Percentiles rank a stretch among this genome's conserved stretches.
Evolutionary conservation across 2,797 vertebrate genomes (phyloP).

Genomic region (Lophius americanus): DNA sequence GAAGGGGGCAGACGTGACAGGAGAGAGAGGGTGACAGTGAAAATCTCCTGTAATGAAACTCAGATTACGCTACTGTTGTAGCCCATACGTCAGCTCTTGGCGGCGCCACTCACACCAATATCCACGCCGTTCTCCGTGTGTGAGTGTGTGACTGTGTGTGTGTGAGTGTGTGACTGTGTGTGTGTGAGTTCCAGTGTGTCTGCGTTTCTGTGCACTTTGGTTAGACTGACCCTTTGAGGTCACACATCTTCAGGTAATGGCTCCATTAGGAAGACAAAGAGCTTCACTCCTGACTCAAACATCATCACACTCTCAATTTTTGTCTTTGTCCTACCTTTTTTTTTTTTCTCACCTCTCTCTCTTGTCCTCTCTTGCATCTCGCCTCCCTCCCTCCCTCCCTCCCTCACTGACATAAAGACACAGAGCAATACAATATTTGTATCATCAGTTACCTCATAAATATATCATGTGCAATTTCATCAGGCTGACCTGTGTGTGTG

Average conservation of each 20-base stretch:
- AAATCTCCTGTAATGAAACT: slow-evolving; percentile 36
- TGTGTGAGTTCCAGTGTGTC: no score
- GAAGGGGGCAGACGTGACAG: not conserved
- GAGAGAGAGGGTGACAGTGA: slow-evolving; percentile 1
- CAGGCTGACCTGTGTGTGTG: slow-evolving; percentile 31
- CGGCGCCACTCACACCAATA: slow-evolving; percentile 31
- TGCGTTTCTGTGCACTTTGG: slow-evolving; percentile 5
- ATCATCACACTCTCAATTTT: slow-evolving; percentile 35
- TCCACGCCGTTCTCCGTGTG: slow-evolving; percentile 27
- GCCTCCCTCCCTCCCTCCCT: slow-evolving; percentile 1
- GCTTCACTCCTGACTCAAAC: slow-evolving; percentile 50
- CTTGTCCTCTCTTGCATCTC: not conserved
- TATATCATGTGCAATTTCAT: slow-evolving; percentile 62
- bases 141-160: slow-evolving; percentile 16
- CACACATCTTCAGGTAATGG: slow-evolving; percentile 64
- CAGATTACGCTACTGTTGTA: slow-evolving; percentile 33
- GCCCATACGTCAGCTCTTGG: slow-evolving; percentile 52
- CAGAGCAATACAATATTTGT: slow-evolving; percentile 30
- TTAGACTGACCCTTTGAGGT: slow-evolving; percentile 54
- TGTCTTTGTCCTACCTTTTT: slow-evolving; percentile 5
- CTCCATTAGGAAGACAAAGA: slow-evolving; percentile 74
- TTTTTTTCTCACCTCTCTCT: slow-evolving; percentile 14
- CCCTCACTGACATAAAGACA: slow-evolving; percentile 40
- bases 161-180: slow-evolving; percentile 1
- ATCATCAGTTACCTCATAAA: slow-evolving; percentile 47